Percentiles rank a stretch among this genome's conserved stretches.
Evolutionary conservation across 2,888 invertebrate species (phyloP).

Genomic region (Stegophylla sp.): DNA sequence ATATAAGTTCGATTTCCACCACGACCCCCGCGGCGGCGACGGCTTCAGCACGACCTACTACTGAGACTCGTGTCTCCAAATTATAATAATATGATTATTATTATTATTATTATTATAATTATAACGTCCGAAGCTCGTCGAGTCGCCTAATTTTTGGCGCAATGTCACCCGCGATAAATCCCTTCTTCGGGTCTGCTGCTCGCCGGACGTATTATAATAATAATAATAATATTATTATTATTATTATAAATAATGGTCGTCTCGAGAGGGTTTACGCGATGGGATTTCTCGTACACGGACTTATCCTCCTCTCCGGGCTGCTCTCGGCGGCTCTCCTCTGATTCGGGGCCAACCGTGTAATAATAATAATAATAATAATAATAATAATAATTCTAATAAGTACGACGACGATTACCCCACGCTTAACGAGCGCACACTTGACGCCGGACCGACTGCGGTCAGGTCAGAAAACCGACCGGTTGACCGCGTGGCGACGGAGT

Average conservation of each 20-base stretch:
- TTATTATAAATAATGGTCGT: background rate
- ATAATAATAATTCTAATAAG: no score
- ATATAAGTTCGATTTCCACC: no score
- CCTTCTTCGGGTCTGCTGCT: background rate
- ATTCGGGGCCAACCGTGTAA: conserved; percentile 22
- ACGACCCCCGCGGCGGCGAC: background rate
- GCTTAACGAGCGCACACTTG: conserved; percentile 54
- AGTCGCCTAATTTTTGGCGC: conserved; percentile 4
- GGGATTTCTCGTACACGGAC: conserved; percentile 40
- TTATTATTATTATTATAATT: no score
- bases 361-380: no score
- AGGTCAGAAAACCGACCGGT: conserved; percentile 44
- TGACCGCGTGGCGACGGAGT: background rate
- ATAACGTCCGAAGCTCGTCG: background rate
- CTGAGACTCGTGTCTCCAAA: background rate
- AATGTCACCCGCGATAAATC: background rate
- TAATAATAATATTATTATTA: no score
- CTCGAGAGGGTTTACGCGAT: conserved; percentile 29
- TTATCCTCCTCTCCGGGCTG: conserved; percentile 4
- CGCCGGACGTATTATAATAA: no score
- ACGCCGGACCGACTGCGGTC: conserved; percentile 20
- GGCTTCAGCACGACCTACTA: no score
- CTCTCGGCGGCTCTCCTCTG: no score
- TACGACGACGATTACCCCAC: conserved; percentile 47
- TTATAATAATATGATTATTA: no score